Base-by-base conservation (phyloP, 1,140 invertebrate species). In the Polypedilum vanderplanki region DNA sequence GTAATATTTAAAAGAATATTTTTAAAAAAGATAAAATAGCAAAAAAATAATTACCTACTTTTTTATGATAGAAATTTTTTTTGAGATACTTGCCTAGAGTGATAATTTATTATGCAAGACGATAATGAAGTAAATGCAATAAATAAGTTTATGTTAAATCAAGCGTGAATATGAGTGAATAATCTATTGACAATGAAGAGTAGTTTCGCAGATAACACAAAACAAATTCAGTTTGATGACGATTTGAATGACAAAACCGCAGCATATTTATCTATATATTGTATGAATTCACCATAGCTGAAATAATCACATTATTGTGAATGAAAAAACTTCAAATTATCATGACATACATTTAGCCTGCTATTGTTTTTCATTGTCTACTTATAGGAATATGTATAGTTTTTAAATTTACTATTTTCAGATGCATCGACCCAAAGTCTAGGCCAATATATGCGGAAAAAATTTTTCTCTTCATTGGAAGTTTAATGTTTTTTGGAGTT, bases 401-500 rank as follows among this genome's bases (percentile, higher is more conserved):
- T 73, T 70, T 75, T 4, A 67, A n/a, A 73, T 15, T 24, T 41
- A 18, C 74, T 40, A 64, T 67, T 41, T 76, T 41, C 40, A 76
- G 76, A 65, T 75, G 46, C 24, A 75, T 75, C n/a, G 70, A 76
- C 75, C 17, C 74, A 46, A 75, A 64, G 22, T 57, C 74, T 20
- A 73, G 74, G n/a, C 76, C 76, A 73, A 41, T 41, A 18, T 40
- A 73, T 12, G 33, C 74, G 18, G 76, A 76, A 64, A 76, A 76
- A 75, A 75, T 75, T 20, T 75, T 76, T 73, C 24, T 76, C 41
- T 40, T 41, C 8, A 67, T 76, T 40, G 76, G 76, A 73, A 76
- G 75, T 74, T 41, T 76, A 41, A 75, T 75, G 64, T 76, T 76
- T 70, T 73, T 76, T 75, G 74, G 74, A 9, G 75, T 76, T 40